Evolutionary conservation across 2,797 vertebrate genomes (phyloP), one percentile per base, ranked within the genome.

Genomic region (Poeciliopsis paucimaculata): DNA sequence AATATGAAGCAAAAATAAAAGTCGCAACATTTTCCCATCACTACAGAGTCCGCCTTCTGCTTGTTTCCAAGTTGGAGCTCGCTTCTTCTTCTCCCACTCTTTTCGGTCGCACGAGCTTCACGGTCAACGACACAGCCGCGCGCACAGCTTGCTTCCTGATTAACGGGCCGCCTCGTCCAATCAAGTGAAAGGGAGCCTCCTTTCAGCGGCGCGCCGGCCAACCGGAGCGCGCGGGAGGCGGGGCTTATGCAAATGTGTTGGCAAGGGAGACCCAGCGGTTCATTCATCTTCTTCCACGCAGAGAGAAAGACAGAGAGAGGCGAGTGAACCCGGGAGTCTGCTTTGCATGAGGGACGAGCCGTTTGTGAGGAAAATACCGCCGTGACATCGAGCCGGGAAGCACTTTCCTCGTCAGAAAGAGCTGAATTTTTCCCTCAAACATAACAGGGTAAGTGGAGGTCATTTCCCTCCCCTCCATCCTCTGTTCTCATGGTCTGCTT

Each of bases 231-330:
- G 55, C 34, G n/a, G 78, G 73, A 62, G 94, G 94, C 84, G 90
- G 84, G 1, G 7, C 75, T 72, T 86, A 95, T 93, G 95, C 89
- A 86, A 94, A 94, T 94, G 82, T 91, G 89, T 94, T 95, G 94
- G 94, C 93, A 92, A 86, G 93, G 90, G 94, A 94, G 91, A 94
- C 92, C 90, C 85, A 92, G 91, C 89, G 92, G 93, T 95, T 93
- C 95, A 95, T 96, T 96, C 95, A 95, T 94, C 92, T 91, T 89
- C 88, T 84, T 82, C 78, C 80, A 83, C 77, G 83, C 82, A 84
- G 83, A 87, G 87, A 81, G 87, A 77, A 73, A 82, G 79, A 83
- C 23, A 85, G 84, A 86, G 88, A 82, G 88, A 79, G 73, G 90
- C 84, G 64, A 68, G 90, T 89, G 82, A 81, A 77, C 68, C 0